Evolutionary conservation across 2,113 vertebrate genomes (phyloP).

Genomic region (Tyrannus savana): DNA sequence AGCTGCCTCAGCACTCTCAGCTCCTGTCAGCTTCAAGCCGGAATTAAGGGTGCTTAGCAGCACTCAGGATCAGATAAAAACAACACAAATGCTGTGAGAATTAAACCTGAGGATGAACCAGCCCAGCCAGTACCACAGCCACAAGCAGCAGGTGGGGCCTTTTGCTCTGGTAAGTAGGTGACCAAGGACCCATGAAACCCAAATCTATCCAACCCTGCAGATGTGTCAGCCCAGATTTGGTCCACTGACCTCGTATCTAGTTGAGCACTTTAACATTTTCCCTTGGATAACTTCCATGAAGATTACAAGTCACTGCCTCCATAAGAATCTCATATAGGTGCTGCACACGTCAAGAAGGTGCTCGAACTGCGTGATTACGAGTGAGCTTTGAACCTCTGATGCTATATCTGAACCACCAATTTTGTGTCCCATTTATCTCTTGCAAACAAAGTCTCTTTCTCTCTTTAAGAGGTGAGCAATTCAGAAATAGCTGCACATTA

Average conservation of each 20-base stretch:
- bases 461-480: not conserved
- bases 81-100: not conserved
- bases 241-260: not conserved
- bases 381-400: not conserved
- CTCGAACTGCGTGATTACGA: not conserved
- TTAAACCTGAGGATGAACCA: not conserved
- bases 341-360: not conserved
- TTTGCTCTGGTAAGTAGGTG: not conserved
- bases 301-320: not conserved
- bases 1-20: not conserved
- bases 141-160: not conserved
- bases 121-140: not conserved
- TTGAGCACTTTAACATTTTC: not conserved
- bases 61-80: not conserved
- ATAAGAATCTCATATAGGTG: not conserved
- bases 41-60: not conserved
- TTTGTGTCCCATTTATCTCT: not conserved
- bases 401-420: not conserved
- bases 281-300: not conserved
- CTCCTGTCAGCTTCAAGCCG: not conserved
- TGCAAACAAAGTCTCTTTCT: not conserved
- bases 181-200: not conserved
- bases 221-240: not conserved
- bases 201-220: not conserved
- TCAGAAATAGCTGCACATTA: conserved; percentile 38